Evolutionary conservation across 1,140 invertebrate genomes (phyloP), one percentile per base, ranked within the genome.

Genomic region (Harlomillsia oculata): DNA sequence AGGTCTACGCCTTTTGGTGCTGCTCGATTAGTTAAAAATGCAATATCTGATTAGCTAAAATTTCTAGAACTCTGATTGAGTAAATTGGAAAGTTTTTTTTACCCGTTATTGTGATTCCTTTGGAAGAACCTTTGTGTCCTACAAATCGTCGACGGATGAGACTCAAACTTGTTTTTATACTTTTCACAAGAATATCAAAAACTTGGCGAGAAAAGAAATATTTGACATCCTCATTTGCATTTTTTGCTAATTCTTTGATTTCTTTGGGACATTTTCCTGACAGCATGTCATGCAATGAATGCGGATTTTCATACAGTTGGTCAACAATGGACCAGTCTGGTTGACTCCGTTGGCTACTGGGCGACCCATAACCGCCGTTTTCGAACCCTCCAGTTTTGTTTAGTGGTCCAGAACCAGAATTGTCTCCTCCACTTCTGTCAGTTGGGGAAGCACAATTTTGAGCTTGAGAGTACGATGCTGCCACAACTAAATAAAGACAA

Each of bases 121-220:
- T 53, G 29, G n/a, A n/a, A 16, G 44, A 54, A 5, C 51, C 55
- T 34, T 49, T 50, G 2, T 54, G 26, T 3, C 62, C 61, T 2
- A 62, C 53, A 41, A 63, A 59, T 26, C 62, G 28, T n/a, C 62
- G 5, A 13, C 61, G 29, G 13, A 61, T 29, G 5, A 63, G 34
- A 26, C 51, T 37, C 16, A 62, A 25, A 37, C 61, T 63, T 2
- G 44, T 53, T 48, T 64, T 62, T 16, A 62, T 64, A 18, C 50
- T 59, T 49, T 53, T 53, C 1, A 59, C 36, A 1, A 95, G 74
- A 6, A 93, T 88, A 67, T 96, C 90, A 26, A 93, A 80, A 4
- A 90, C 81, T 72, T 89, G 89, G 41, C 86, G 75, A 46, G 85
- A 89, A 66, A 90, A 90, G 71, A 86, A 87, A 29, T 83, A 76